Evolutionary conservation across 1,140 invertebrate species (phyloP).

Genomic region (Drosophila santomea): DNA sequence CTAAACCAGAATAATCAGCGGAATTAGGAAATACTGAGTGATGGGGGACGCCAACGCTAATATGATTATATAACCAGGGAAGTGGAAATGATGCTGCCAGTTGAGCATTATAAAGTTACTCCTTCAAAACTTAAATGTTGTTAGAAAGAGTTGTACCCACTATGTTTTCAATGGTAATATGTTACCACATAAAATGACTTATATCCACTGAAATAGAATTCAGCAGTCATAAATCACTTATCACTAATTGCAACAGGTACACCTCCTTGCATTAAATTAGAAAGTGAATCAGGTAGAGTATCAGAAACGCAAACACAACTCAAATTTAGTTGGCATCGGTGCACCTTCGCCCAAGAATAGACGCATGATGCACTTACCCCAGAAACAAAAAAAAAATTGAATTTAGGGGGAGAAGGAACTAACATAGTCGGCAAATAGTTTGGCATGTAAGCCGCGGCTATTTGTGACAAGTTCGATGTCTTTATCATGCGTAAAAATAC

Average conservation of each 20-base stretch:
- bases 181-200: neutral
- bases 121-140: neutral
- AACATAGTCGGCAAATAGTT: conserved; percentile 48
- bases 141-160: too few species aligned
- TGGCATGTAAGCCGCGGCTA: conserved; percentile 60
- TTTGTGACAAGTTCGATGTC: conserved; percentile 84
- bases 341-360: conserved; percentile 74
- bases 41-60: neutral
- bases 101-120: neutral
- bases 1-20: conserved; percentile 25
- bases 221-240: conserved; percentile 15
- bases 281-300: conserved; percentile 59
- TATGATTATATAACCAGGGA: neutral
- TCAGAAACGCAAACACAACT: conserved; percentile 41
- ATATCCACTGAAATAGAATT: neutral
- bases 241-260: conserved; percentile 5
- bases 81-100: neutral
- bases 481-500: conserved; percentile 79
- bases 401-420: conserved; percentile 27
- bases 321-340: conserved; percentile 57
- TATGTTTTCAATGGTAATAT: neutral
- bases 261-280: conserved; percentile 21
- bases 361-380: conserved; percentile 69
- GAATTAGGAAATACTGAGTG: conserved; percentile 14
- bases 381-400: conserved; percentile 5